Conservation (phyloP, 2,113 vertebrate genomes). For the Myxocyprinus asiaticus region DNA sequence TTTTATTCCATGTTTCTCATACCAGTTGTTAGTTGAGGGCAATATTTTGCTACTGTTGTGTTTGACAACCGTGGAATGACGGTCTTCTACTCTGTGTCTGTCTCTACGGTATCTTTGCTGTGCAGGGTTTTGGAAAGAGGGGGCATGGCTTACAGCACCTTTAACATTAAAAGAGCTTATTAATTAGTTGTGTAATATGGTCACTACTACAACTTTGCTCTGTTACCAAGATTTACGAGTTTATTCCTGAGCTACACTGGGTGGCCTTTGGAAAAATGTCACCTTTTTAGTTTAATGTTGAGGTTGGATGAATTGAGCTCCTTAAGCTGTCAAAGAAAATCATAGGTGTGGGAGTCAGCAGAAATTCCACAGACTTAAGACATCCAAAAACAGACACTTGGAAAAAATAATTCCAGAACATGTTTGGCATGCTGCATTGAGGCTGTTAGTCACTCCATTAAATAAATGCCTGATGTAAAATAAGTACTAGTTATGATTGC, state of each 20-base stretch:
- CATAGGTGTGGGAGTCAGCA: conserved; percentile 47
- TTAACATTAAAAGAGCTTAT: too few relatives aligned
- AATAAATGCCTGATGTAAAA: conserved; percentile 30
- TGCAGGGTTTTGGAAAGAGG: too few relatives aligned
- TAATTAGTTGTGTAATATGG: conserved; percentile 4
- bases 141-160: too few relatives aligned
- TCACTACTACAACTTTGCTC: conserved; percentile 33
- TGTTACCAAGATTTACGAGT: conserved; percentile 4
- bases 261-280: conserved; percentile 56
- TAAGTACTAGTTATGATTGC: conserved; percentile 31
- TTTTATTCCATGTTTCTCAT: too few relatives aligned
- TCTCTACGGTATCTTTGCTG: too few relatives aligned
- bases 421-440: conserved; percentile 30
- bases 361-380: conserved; percentile 42
- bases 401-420: conserved; percentile 36
- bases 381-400: conserved; percentile 30
- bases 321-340: conserved; percentile 57
- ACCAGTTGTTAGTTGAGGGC: too few relatives aligned
- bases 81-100: too few relatives aligned
- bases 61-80: too few relatives aligned
- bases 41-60: too few relatives aligned
- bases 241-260: conserved; percentile 38
- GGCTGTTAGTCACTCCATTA: conserved; percentile 34
- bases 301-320: conserved; percentile 35
- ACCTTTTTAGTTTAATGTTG: conserved; percentile 42